These are phyloP conservation scores for Ochlodes sylvanus DNA, from an alignment of 2,888 invertebrate genomes.

Conservation along the genomic window DNA sequence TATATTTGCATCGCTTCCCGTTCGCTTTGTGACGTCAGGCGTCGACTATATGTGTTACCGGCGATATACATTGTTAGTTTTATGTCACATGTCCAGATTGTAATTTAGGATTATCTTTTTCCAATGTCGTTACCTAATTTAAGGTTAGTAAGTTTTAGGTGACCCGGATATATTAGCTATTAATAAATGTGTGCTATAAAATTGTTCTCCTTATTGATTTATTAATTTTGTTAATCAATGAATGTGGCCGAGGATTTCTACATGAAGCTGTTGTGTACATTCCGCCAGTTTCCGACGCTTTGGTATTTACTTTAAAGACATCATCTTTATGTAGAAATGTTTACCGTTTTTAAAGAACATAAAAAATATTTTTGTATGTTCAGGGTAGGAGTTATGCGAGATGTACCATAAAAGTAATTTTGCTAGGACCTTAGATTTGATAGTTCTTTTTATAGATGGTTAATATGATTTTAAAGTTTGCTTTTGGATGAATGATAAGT, in stretches of 20 bases:
- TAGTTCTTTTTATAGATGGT: slow-evolving; percentile 81
- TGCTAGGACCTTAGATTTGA: slow-evolving; percentile 81
- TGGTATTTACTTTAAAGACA: slow-evolving; percentile 34
- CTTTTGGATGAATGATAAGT: slow-evolving; percentile 81
- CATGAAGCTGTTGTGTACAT: slow-evolving; percentile 58
- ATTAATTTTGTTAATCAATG: slow-evolving; percentile 64
- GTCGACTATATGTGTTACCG: slow-evolving; percentile 64
- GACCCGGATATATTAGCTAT: slow-evolving; percentile 71
- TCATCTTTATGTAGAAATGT: slow-evolving; percentile 62
- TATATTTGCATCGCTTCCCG: slow-evolving; percentile 71
- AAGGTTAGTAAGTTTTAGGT: slow-evolving; percentile 73
- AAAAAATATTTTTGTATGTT: slow-evolving; percentile 84
- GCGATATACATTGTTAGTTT: slow-evolving; percentile 60
- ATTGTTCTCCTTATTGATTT: slow-evolving; percentile 60
- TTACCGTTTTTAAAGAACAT: slow-evolving; percentile 75
- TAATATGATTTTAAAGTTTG: slow-evolving; percentile 80
- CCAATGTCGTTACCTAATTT: slow-evolving; percentile 77
- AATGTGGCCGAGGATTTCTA: slow-evolving; percentile 57
- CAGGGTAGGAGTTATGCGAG: slow-evolving; percentile 71
- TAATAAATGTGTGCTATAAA: slow-evolving; percentile 78
- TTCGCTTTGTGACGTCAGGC: slow-evolving; percentile 69
- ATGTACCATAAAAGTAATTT: slow-evolving; percentile 77
- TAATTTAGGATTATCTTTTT: slow-evolving; percentile 75
- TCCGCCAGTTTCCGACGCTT: slow-evolving; percentile 37
- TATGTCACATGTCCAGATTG: slow-evolving; percentile 82